Conservation (phyloP, 2,888 invertebrate species). For the Ormyrus pomaceus region DNA sequence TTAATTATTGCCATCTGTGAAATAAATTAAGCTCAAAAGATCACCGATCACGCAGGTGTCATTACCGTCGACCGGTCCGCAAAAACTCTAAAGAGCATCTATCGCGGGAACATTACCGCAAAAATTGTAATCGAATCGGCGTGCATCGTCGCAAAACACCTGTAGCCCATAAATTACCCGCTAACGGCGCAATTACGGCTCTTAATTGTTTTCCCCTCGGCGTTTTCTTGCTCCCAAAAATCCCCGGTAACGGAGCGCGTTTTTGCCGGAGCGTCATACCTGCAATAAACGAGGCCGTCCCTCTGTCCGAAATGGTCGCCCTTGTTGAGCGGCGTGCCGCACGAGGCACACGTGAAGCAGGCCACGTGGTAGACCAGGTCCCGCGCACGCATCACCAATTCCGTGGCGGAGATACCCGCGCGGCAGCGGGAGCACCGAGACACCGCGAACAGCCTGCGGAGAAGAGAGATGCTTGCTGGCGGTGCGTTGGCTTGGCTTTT, state of each 20-base stretch:
- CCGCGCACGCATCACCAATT: conserved; percentile 93
- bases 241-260: not conserved
- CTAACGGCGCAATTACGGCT: not conserved
- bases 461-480: not conserved
- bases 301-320: conserved; percentile 95
- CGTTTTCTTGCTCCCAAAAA: conserved; percentile 21
- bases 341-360: conserved; percentile 93
- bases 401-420: conserved; percentile 89
- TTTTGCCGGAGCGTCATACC: conserved; percentile 62
- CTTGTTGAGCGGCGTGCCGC: conserved; percentile 88
- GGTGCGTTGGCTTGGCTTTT: no score
- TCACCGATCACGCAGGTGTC: no score
- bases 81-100: no score
- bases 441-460: conserved; percentile 89
- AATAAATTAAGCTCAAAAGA: not conserved
- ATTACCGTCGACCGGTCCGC: no score
- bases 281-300: conserved; percentile 86
- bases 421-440: conserved; percentile 91
- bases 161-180: not conserved
- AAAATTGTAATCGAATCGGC: no score
- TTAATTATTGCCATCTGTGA: not conserved
- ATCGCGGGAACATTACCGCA: no score
- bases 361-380: conserved; percentile 92
- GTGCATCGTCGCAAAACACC: no score
- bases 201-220: conserved; percentile 19